Evolutionary conservation across 1,140 invertebrate species (phyloP).

Genomic region (Hycleus phaleratus): DNA sequence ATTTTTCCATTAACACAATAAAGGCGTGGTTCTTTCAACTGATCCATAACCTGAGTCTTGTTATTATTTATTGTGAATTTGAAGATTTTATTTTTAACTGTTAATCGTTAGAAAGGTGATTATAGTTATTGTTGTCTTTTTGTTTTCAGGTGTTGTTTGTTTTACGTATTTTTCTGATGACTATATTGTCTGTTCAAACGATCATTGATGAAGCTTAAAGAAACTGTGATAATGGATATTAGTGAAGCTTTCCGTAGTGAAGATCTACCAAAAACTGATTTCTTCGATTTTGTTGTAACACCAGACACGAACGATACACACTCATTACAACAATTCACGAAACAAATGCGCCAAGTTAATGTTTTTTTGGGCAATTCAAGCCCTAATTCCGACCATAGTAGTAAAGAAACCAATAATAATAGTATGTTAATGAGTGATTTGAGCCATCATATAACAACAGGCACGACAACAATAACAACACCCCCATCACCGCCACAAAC

Average conservation of each 20-base stretch:
- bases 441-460: slow-evolving; percentile 21
- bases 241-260: slow-evolving; percentile 68
- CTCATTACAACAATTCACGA: slow-evolving; percentile 52
- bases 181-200: too few species aligned
- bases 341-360: slow-evolving; percentile 55
- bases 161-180: too few species aligned
- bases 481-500: too few species aligned
- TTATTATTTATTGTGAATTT: too few species aligned
- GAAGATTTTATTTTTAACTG: too few species aligned
- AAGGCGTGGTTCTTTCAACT: too few species aligned
- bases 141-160: too few species aligned
- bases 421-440: slow-evolving; percentile 41
- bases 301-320: slow-evolving; percentile 56
- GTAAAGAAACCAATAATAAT: slow-evolving; percentile 64
- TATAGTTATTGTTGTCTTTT: too few species aligned
- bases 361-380: slow-evolving; percentile 47
- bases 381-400: slow-evolving; percentile 45
- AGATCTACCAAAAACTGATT: slow-evolving; percentile 69
- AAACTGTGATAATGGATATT: slow-evolving; percentile 59
- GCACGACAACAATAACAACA: too few species aligned
- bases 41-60: too few species aligned
- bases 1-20: too few species aligned
- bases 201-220: slow-evolving; percentile 26
- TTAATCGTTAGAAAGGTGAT: too few species aligned
- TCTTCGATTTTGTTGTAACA: slow-evolving; percentile 79